phyloP scores from a whole-genome alignment of 2,797 vertebrate species.

The Falco rusticolus region DNA sequence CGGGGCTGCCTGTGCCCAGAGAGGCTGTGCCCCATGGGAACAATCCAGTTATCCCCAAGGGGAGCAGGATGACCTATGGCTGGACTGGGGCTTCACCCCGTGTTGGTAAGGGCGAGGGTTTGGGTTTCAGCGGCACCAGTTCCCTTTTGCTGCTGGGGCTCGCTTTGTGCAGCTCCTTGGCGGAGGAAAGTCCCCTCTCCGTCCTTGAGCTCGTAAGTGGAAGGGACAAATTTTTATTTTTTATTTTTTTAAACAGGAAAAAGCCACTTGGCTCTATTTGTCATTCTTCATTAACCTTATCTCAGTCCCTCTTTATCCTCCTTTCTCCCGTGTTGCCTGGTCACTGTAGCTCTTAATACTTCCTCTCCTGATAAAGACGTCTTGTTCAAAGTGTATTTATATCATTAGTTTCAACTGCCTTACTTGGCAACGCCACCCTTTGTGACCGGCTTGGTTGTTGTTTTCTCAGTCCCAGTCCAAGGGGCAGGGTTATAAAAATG shows the following conservation, averaged over 20 bases:
- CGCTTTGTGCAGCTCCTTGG: background rate
- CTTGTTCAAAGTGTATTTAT: conserved; percentile 60
- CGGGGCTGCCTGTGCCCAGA: background rate
- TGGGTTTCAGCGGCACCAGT: background rate
- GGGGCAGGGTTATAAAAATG: background rate
- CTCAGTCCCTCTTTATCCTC: conserved; percentile 35
- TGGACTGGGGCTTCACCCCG: background rate
- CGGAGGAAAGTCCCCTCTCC: background rate
- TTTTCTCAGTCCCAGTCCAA: background rate
- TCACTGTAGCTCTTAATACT: conserved; percentile 47
- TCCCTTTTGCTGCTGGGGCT: background rate
- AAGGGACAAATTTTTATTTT: background rate
- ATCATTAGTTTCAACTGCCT: conserved; percentile 29
- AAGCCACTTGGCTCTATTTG: conserved; percentile 56
- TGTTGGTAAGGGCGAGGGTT: background rate
- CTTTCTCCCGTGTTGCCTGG: conserved; percentile 13
- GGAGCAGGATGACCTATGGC: background rate
- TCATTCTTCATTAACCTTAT: conserved; percentile 66
- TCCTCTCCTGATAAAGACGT: conserved; percentile 55
- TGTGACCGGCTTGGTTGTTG: background rate
- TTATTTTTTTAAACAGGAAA: conserved; percentile 29
- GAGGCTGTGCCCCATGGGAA: background rate
- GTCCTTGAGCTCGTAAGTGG: background rate
- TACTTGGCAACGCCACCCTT: conserved; percentile 19
- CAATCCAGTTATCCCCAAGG: background rate